These are phyloP conservation scores for Oscheius sp. DNA, from an alignment of 2,888 invertebrate genomes.

Conservation along the genomic window DNA sequence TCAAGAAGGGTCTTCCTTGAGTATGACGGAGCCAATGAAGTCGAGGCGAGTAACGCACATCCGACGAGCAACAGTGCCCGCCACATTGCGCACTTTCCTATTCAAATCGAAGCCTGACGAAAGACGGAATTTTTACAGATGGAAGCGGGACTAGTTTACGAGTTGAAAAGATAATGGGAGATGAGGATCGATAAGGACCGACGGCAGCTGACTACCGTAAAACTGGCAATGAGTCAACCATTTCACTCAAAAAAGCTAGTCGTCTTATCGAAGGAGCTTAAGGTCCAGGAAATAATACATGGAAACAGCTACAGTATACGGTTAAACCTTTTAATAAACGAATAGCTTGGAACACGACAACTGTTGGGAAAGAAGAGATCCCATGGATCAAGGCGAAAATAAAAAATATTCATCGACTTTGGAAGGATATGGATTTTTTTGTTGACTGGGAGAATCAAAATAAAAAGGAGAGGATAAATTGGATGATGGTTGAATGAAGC, in stretches of 20 bases:
- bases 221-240: constrained; percentile 7
- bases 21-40: constrained; percentile 3
- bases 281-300: neutral
- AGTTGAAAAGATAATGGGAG: constrained; percentile 22
- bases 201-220: constrained; percentile 26
- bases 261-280: constrained; percentile 12
- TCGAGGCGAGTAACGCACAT: constrained; percentile 16
- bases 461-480: too few relatives aligned
- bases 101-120: neutral
- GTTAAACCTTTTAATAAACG: too few relatives aligned
- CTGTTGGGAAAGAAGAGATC: too few relatives aligned
- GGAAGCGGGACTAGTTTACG: constrained; percentile 2
- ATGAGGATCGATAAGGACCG: constrained; percentile 12
- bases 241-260: neutral
- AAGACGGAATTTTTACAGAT: neutral
- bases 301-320: too few relatives aligned
- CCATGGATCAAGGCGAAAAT: too few relatives aligned
- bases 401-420: too few relatives aligned
- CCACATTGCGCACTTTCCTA: constrained; percentile 13
- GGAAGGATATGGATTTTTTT: too few relatives aligned
- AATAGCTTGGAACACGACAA: too few relatives aligned
- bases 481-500: neutral
- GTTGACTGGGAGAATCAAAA: too few relatives aligned
- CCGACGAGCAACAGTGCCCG: constrained; percentile 25
- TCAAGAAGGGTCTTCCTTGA: constrained; percentile 4